phyloP scores from a whole-genome alignment of 30 jellyfish, hydroid and myxozoan species.

The Morbakka virulenta region DNA sequence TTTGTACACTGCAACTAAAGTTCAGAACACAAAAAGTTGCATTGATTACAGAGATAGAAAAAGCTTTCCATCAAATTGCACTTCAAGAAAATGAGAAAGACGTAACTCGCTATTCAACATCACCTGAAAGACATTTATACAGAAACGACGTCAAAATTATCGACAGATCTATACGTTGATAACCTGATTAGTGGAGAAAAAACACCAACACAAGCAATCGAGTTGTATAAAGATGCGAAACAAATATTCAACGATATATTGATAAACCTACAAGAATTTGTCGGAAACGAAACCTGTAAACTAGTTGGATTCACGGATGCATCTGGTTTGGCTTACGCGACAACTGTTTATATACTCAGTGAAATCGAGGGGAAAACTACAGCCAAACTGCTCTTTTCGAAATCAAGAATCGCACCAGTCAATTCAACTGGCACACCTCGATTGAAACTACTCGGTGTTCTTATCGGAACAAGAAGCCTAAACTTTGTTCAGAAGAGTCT shows the following conservation, averaged over 20 bases:
- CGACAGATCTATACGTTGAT: conserved; percentile 15
- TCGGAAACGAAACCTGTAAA: conserved; percentile 18
- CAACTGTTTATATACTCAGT: conserved; percentile 8
- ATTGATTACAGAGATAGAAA: conserved; percentile 24
- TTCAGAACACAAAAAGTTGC: conserved; percentile 11
- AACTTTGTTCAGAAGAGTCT: not conserved
- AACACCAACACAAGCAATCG: conserved; percentile 5
- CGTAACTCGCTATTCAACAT: conserved; percentile 38
- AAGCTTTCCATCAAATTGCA: conserved; percentile 21
- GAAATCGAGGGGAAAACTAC: not conserved
- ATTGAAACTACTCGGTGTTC: not conserved
- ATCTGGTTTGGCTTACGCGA: not conserved
- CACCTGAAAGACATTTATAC: not conserved
- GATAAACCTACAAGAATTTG: conserved; percentile 22
- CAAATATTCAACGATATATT: not conserved
- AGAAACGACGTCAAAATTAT: not conserved
- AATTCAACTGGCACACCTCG: conserved; percentile 11
- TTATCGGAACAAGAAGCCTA: conserved; percentile 6
- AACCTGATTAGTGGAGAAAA: conserved; percentile 20
- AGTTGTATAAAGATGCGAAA: conserved; percentile 11
- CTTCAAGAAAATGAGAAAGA: conserved; percentile 27
- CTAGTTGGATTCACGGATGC: conserved; percentile 14
- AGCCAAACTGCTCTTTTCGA: not conserved
- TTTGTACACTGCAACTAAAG: conserved; percentile 12
- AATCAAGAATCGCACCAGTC: conserved; percentile 10